A percentile compares a stretch with the other conserved stretches of the same genome.
Evolutionary conservation across 2,113 vertebrate species (phyloP).

Genomic region (Chionomys nivalis): DNA sequence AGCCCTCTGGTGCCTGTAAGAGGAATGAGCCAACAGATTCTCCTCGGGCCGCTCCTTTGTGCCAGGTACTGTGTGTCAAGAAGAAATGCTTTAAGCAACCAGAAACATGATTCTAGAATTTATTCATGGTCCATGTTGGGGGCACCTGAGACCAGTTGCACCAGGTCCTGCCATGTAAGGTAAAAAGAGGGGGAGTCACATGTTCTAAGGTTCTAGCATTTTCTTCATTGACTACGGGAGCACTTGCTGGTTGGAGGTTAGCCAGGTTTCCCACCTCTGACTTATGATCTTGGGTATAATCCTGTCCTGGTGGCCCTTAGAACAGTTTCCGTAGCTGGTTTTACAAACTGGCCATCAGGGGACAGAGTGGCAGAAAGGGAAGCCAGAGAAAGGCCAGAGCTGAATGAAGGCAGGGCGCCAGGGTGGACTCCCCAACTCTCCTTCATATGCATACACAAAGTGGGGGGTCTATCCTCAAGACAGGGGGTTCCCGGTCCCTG

Average conservation of each 20-base stretch:
- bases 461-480: background rate
- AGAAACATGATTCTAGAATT: background rate
- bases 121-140: background rate
- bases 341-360: background rate
- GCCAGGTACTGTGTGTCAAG: background rate
- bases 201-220: background rate
- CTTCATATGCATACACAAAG: accelerated
- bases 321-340: background rate
- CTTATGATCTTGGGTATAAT: background rate
- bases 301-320: background rate
- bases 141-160: background rate
- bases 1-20: background rate
- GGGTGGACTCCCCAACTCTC: background rate
- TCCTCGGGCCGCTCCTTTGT: background rate
- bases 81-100: background rate
- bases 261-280: background rate
- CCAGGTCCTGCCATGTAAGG: background rate
- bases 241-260: background rate
- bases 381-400: background rate
- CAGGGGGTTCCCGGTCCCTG: background rate
- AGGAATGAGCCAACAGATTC: background rate
- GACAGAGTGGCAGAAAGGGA: background rate
- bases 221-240: background rate
- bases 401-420: accelerated
- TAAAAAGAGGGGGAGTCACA: background rate